These are phyloP conservation scores for Gorsachius goisagi DNA, from an alignment of 2,113 vertebrate genomes.

Conservation along the genomic window DNA sequence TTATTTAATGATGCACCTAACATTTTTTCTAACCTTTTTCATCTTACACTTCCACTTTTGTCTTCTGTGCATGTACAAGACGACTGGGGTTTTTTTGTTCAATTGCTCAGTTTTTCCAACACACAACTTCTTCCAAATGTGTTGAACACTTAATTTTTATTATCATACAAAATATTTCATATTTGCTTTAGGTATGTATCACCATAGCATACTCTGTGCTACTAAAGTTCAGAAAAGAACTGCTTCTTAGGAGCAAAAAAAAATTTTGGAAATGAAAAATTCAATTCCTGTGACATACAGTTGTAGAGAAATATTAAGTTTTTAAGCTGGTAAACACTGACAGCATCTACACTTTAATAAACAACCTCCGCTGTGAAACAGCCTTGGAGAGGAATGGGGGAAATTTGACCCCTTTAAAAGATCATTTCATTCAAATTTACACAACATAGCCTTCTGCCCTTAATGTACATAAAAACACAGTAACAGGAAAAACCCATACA, in stretches of 20 bases:
- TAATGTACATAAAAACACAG: neutral
- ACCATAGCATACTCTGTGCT: neutral
- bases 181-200: neutral
- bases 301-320: neutral
- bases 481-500: neutral
- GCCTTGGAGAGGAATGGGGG: neutral
- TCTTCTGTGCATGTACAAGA: neutral
- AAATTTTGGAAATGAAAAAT: neutral
- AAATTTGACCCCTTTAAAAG: neutral
- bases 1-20: neutral
- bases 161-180: neutral
- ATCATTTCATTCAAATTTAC: constrained; percentile 18
- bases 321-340: neutral
- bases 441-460: neutral
- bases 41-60: neutral
- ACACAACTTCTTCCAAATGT: neutral
- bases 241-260: neutral
- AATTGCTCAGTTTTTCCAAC: neutral
- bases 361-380: neutral
- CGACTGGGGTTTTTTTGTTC: neutral
- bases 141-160: neutral
- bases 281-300: neutral
- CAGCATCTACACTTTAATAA: neutral
- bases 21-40: neutral
- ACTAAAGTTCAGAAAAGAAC: neutral